phyloP scores from a whole-genome alignment of 2,113 vertebrate species.

The Tychaedon coryphoeus region DNA sequence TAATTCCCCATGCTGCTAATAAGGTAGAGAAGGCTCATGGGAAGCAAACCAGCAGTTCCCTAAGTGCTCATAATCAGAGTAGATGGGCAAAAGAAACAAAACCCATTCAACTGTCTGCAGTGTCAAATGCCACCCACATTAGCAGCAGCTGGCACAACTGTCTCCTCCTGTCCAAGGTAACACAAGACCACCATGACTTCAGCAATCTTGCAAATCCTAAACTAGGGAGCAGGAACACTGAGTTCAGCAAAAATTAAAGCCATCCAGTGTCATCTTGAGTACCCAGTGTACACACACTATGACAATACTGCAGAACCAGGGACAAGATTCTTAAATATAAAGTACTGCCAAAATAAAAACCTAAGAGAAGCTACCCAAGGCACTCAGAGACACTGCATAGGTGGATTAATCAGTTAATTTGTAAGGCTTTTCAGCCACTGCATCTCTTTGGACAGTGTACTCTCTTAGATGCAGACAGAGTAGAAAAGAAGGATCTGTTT shows the following conservation, averaged over 20 bases:
- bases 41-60: neutral
- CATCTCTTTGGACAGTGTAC: neutral
- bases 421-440: neutral
- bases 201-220: neutral
- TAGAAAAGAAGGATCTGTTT: neutral
- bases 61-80: neutral
- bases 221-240: neutral
- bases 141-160: neutral
- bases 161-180: neutral
- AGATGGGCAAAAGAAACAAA: neutral
- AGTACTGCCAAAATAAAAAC: neutral
- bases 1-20: neutral
- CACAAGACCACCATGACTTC: neutral
- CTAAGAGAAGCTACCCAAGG: neutral
- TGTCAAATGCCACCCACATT: neutral
- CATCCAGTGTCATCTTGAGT: neutral
- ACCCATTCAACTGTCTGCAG: neutral
- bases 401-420: neutral
- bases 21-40: neutral
- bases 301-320: neutral
- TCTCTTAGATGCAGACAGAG: neutral
- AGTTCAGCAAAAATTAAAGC: neutral
- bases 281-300: neutral
- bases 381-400: neutral
- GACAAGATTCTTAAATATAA: neutral